Base-by-base conservation (phyloP, 2,888 invertebrate genomes). In the Entomobrya multifasciata region DNA sequence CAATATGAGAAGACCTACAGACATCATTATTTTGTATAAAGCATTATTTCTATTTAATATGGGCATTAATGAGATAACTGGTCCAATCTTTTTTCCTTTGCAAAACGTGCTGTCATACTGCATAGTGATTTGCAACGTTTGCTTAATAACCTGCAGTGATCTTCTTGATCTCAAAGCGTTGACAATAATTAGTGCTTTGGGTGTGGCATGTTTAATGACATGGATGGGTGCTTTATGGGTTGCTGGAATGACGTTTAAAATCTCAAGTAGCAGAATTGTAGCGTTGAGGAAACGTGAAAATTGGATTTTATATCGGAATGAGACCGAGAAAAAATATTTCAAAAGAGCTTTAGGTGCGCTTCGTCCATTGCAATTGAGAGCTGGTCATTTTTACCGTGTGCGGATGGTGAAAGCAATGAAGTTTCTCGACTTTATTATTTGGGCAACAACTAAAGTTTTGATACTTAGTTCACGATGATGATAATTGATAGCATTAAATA, bases 341-440 rank as follows among this genome's bases (percentile, higher is more conserved):
- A 41, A 62, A 36, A 78, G 20, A 25, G 60, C 62, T 4, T n/a
- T 78, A 15, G 60, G 25, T 8, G 17, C 78, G 1, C 60, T 27
- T 47, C 44, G 47, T 3, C 78, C 78, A 15, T 0, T 78, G 5
- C 10, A 15, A 6, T 17, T 62, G 25, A 47, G 22, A 6, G 60
- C n/a, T 2, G 78, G 62, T 0, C 20, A 44, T 6, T 78, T 78
- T 8, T 78, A 78, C 17, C 0, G 11, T 62, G 27, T 78, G 0
- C 30, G 20, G 17, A 41, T 78, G 47, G 25, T 22, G 25, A 60
- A n/a, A 44, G n/a, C 25, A 0, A 25, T 62, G n/a, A 41, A 60
- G 20, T 62, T 78, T 47, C 13, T 78, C 2, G 62, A 79, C 49
- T 79, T 79, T 49, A 62, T 78, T 25, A n/a, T 78, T 20, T 78